Base-by-base conservation (phyloP, 2,888 invertebrate genomes). In the Cryptocheilus praepositus region DNA sequence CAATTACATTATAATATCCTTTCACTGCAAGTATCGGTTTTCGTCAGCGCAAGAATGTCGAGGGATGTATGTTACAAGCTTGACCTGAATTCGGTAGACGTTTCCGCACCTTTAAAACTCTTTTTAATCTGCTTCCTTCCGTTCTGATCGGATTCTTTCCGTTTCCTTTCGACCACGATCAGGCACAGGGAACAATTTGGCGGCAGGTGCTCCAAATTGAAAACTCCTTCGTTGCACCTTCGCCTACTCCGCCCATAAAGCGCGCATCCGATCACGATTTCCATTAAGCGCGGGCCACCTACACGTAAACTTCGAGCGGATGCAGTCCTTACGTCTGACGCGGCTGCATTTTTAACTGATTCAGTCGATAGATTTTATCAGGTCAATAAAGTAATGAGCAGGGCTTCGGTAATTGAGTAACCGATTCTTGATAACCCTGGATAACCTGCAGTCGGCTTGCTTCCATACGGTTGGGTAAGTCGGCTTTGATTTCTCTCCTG, bases 181-280 rank as follows among this genome's bases (percentile, higher is more conserved):
- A 55, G 73, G 79, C 73, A 56, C 22, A 57, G 56, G 59, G 63
- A 69, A 77, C 73, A 77, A 79, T 74, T 80, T 75, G 74, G 68
- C 68, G 81, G 82, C 82, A 83, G 82, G 79, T 83, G 82, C 73
- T 79, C 71, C 62, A 77, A 82, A 83, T 77, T 81, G 80, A 80
- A 81, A 82, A 81, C 80, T 75, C 74, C 68, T n/a, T 73, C 72
- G 63, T 70, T 74, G 74, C 70, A 71, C 77, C 74, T 77, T 79
- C 73, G 70, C 73, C 74, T 71, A 76, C 77, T 77, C 74, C 75
- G 76, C 76, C 77, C 71, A 61, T 74, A 68, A 68, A 73, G 71
- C 70, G 36, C 36, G 60, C 81, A 72, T 81, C 81, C 36, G 73
- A 55, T 74, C 73, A 36, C 68, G 64, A 64, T 74, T 73, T 77